Evolutionary conservation across 2,888 invertebrate genomes (phyloP).

Genomic region (Sinopyrophorus schimmeli): DNA sequence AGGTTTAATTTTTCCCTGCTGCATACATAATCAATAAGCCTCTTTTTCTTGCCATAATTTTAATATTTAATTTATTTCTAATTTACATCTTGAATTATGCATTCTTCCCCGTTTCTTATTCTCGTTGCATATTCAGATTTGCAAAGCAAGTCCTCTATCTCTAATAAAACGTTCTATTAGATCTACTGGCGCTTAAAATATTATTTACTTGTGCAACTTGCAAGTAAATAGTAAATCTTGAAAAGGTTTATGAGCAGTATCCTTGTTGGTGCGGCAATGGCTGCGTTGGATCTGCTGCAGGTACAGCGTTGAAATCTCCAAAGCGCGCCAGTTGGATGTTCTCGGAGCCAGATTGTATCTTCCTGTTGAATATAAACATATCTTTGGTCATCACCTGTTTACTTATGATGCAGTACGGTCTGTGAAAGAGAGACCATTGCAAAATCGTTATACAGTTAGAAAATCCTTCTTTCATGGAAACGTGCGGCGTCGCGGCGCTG

Average conservation of each 20-base stretch:
- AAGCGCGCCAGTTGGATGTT: conserved; percentile 27
- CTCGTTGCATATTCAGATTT: conserved; percentile 50
- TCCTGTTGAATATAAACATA: conserved; percentile 36
- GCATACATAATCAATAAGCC: conserved; percentile 59
- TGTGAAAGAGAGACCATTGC: conserved; percentile 32
- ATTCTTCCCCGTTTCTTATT: conserved; percentile 51
- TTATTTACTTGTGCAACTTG: conserved; percentile 21
- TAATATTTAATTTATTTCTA: conserved; percentile 60
- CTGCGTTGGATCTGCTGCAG: conserved; percentile 17
- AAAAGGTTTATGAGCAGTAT: conserved; percentile 1
- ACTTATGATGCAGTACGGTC: conserved; percentile 36
- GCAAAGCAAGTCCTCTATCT: conserved; percentile 27
- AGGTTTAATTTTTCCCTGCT: conserved; percentile 57
- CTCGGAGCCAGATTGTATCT: conserved; percentile 30
- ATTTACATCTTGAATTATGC: conserved; percentile 59
- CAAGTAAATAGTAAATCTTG: conserved; percentile 2
- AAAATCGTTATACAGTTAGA: conserved; percentile 39
- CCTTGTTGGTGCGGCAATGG: no score
- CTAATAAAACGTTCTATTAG: conserved; percentile 31
- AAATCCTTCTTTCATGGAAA: conserved; percentile 46
- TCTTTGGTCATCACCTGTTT: conserved; percentile 36
- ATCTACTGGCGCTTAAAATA: conserved; percentile 10
- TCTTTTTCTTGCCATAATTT: conserved; percentile 54
- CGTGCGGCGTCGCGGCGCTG: conserved; percentile 46
- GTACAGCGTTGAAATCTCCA: conserved; percentile 43